Conservation (phyloP, 1,140 invertebrate species). For the Monochamus saltuarius region DNA sequence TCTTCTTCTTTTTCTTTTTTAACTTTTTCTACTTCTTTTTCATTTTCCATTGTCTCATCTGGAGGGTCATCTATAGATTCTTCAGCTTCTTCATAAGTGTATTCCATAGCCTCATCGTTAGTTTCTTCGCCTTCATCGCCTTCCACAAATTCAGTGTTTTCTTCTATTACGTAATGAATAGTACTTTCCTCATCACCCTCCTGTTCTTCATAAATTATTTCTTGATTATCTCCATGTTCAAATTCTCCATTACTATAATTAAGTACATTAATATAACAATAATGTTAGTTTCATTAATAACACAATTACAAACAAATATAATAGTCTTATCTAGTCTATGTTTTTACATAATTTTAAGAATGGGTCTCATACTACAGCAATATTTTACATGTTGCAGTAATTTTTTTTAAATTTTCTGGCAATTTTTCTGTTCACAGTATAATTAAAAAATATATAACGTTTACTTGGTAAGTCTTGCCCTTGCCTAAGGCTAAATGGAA, state of each 20-base stretch:
- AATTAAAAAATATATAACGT: too few species aligned
- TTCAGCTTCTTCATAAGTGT: constrained; percentile 34
- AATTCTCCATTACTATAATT: constrained; percentile 11
- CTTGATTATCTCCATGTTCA: constrained; percentile 23
- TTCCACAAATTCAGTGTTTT: constrained; percentile 19
- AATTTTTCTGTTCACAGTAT: too few species aligned
- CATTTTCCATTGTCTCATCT: constrained; percentile 9
- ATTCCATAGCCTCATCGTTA: constrained; percentile 1
- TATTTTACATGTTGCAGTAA: too few species aligned
- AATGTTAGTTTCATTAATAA: background rate
- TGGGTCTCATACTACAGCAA: too few species aligned
- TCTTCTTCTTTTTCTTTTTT: constrained; percentile 32
- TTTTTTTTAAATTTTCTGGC: too few species aligned
- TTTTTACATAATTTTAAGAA: too few species aligned
- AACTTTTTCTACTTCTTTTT: constrained; percentile 10
- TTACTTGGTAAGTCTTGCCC: too few species aligned
- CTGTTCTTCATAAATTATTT: constrained; percentile 26
- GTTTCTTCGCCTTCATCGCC: constrained; percentile 22
- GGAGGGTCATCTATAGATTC: constrained; percentile 23
- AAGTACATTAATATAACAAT: background rate
- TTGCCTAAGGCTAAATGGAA: too few species aligned
- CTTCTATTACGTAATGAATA: constrained; percentile 20
- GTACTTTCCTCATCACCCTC: constrained; percentile 24
- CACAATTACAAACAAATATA: too few species aligned
- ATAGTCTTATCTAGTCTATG: too few species aligned